Percentiles rank a stretch among this genome's conserved stretches.
These are phyloP conservation scores for Iguana delicatissima DNA, from an alignment of 2,797 vertebrate species.

Conservation along the genomic window DNA sequence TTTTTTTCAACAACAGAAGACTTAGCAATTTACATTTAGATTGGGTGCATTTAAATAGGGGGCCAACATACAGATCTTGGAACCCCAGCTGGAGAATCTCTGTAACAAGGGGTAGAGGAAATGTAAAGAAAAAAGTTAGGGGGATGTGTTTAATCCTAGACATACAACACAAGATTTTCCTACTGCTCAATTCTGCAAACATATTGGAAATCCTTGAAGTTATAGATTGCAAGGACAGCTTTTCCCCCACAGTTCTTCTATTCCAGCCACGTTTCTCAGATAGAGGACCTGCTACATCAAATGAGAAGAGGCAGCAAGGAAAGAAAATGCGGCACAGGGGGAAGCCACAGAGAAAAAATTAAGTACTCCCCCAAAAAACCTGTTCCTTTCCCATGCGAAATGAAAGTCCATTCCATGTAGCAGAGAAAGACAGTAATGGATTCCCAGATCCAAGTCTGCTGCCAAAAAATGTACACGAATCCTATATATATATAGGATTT, in stretches of 20 bases:
- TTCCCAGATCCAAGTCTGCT: background rate
- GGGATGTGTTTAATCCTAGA: background rate
- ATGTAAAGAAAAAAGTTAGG: background rate
- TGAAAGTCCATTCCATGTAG: background rate
- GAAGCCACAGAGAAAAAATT: background rate
- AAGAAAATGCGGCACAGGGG: background rate
- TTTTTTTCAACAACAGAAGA: background rate
- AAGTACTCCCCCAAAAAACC: background rate
- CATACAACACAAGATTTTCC: background rate
- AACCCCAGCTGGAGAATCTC: background rate
- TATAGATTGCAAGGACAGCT: background rate
- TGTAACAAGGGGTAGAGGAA: background rate
- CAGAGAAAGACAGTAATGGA: too few relatives aligned
- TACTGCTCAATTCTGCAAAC: background rate
- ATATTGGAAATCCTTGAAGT: background rate
- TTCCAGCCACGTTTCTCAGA: background rate
- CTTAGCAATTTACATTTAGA: constrained; percentile 7
- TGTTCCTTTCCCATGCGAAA: background rate
- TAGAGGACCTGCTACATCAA: background rate
- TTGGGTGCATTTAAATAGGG: constrained; percentile 2
- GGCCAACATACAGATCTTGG: background rate
- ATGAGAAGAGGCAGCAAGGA: background rate
- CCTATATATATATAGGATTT: background rate
- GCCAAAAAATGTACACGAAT: background rate
- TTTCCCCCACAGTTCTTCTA: background rate